Evolutionary conservation across 2,797 vertebrate species (phyloP).

Genomic region (Smutsia gigantea): DNA sequence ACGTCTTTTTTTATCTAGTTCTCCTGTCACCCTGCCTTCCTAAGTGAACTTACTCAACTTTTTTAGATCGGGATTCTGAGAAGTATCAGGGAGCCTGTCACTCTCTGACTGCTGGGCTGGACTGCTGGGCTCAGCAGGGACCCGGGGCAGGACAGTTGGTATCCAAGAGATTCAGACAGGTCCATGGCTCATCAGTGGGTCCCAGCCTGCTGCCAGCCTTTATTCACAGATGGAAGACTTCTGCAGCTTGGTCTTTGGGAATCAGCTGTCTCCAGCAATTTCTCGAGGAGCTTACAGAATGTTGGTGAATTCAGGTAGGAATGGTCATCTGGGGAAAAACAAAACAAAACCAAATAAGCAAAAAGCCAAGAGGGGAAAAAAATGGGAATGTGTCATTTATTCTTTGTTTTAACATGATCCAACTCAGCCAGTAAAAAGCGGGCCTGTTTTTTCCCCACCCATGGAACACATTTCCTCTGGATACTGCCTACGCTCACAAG

Average conservation of each 20-base stretch:
- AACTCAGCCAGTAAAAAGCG: background rate
- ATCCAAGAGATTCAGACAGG: background rate
- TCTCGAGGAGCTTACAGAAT: background rate
- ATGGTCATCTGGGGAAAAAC: background rate
- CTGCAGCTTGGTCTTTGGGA: background rate
- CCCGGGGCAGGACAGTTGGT: conserved; percentile 44
- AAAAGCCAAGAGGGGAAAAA: background rate
- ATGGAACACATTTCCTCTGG: background rate
- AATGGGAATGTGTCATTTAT: background rate
- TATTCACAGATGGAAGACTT: background rate
- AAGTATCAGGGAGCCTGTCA: background rate
- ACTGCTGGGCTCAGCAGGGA: background rate
- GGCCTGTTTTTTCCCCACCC: background rate
- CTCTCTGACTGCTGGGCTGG: background rate
- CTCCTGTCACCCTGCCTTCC: background rate
- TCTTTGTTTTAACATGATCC: conserved; percentile 24
- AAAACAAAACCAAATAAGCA: too few species aligned
- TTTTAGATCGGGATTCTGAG: background rate
- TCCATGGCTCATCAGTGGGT: background rate
- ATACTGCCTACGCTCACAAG: background rate
- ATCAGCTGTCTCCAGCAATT: background rate
- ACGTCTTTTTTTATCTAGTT: background rate
- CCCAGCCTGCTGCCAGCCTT: background rate
- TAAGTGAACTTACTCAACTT: background rate
- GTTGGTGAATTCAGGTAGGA: background rate